Conservation (phyloP, 2,797 vertebrate genomes). For the Tarsius wallacei region DNA sequence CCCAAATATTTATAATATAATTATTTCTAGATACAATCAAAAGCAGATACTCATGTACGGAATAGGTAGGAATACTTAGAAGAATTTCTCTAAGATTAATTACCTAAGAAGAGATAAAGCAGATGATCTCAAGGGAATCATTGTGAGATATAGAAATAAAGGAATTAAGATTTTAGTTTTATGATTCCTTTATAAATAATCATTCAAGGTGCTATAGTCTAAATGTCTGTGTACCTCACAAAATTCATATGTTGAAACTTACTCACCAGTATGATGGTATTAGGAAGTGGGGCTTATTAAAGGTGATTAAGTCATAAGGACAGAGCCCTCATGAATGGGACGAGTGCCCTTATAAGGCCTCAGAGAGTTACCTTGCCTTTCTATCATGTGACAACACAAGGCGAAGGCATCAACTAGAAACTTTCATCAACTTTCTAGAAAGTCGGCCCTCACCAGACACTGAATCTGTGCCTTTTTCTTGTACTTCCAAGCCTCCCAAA, state of each 20-base stretch:
- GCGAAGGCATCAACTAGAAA: neutral
- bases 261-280: neutral
- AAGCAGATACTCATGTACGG: neutral
- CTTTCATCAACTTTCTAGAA: neutral
- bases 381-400: neutral
- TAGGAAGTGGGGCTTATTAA: neutral
- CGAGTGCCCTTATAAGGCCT: neutral
- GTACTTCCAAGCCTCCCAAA: neutral
- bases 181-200: neutral
- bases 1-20: neutral
- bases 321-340: neutral
- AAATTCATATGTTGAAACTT: neutral
- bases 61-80: neutral
- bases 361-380: neutral
- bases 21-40: neutral
- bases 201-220: neutral
- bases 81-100: slow-evolving; percentile 14
- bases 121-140: slow-evolving; percentile 21
- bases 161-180: neutral
- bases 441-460: neutral
- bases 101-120: slow-evolving; percentile 10
- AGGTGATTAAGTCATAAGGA: neutral
- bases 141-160: slow-evolving; percentile 6
- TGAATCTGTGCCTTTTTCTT: neutral
- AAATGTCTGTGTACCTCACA: neutral